Evolutionary conservation across 2,888 invertebrate genomes (phyloP), one percentile per base, ranked within the genome.

Genomic region (Lypha dubia): DNA sequence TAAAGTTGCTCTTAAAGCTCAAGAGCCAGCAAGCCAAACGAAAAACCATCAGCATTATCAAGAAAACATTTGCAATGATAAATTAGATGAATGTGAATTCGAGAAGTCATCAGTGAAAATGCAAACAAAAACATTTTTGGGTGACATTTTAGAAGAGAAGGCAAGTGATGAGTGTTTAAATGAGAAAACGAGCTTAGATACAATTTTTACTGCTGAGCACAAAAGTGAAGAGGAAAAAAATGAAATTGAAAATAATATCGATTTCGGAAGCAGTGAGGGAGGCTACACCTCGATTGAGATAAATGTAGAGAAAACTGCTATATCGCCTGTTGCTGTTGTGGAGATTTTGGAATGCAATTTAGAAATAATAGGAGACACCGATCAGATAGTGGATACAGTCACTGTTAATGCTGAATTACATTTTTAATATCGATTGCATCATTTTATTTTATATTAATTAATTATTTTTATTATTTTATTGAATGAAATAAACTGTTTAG

Each of bases 391-490:
- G 3, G 63, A 90, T 9, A 86, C 88, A 56, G 85, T 90, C 5
- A 88, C 86, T 22, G 89, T 91, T 28, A 88, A 87, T 79, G 90
- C 90, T 4, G 86, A 89, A 65, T 79, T 90, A 15, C 87, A 87
- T 44, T 90, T 87, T 75, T 87, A 88, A 70, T 76, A 86, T 20
- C 51, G 15, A 20, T 56, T 70, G 11, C 7, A 49, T 73, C 44
- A 71, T 53, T 70, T 38, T 60, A 1, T 35, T 51, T 49, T 65
- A 32, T 8, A 35, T 13, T 15, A 2, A 46, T 28, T 28, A 15
- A 53, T 28, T 56, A 1, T 5, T 0, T 24, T 51, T 11, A 3
- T 5, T 28, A 1, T 4, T 53, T 24, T 53, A 49, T 49, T 1
- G 9, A 17, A 49, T 8, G 7, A 1, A 53, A 51, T 51, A 17